These are phyloP conservation scores for Dromococcyx pavoninus DNA, from an alignment of 2,797 vertebrate genomes.

Conservation along the genomic window DNA sequence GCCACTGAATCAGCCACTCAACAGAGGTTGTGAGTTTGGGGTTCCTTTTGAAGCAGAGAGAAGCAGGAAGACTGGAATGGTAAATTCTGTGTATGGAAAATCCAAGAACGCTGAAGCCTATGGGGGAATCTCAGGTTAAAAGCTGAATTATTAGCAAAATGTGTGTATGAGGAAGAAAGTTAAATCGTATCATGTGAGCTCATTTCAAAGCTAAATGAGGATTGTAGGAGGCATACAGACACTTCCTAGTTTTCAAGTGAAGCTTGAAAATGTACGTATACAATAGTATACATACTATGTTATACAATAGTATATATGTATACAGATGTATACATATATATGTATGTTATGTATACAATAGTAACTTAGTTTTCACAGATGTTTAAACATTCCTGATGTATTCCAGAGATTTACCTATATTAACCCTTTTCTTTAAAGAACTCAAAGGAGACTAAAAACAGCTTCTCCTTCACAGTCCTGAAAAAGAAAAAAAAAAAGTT, in stretches of 20 bases:
- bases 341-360: background rate
- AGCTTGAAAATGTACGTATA: too few species aligned
- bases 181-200: background rate
- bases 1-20: background rate
- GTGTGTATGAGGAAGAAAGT: background rate
- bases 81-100: background rate
- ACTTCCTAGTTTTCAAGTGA: background rate
- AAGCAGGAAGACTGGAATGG: background rate
- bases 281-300: too few species aligned
- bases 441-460: background rate
- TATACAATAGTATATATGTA: too few species aligned
- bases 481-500: background rate
- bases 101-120: background rate
- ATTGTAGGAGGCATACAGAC: background rate
- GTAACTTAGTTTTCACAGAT: background rate
- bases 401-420: background rate
- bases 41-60: background rate
- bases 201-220: background rate
- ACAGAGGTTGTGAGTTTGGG: background rate
- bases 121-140: background rate
- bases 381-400: background rate
- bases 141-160: background rate
- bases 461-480: background rate
- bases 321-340: too few species aligned
- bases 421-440: background rate